These are phyloP conservation scores for Pogonus chalceus DNA, from an alignment of 1,140 invertebrate species.

Conservation along the genomic window DNA sequence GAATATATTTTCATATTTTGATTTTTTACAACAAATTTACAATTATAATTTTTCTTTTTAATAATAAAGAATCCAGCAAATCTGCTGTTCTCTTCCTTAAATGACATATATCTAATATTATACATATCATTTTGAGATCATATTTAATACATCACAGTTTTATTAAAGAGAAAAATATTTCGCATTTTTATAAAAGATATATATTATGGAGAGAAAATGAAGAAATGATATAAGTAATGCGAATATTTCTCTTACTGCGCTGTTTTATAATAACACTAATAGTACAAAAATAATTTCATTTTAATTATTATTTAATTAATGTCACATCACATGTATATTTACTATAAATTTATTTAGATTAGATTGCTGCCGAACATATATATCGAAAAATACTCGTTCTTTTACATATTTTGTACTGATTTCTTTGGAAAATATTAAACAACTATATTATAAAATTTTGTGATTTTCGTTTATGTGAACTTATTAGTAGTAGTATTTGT, in stretches of 20 bases:
- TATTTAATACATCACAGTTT: not conserved
- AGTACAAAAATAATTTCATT: too few species aligned
- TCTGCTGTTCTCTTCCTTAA: not conserved
- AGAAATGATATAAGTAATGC: too few species aligned
- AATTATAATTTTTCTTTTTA: slow-evolving; percentile 3
- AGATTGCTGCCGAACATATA: not conserved
- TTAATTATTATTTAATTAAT: too few species aligned
- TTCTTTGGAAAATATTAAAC: not conserved
- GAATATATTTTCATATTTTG: slow-evolving; percentile 3
- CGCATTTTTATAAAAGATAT: not conserved
- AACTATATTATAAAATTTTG: not conserved
- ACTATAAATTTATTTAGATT: too few species aligned
- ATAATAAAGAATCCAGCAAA: not conserved
- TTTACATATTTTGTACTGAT: not conserved
- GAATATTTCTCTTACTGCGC: too few species aligned
- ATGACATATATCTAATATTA: not conserved
- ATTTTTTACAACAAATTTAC: slow-evolving; percentile 8
- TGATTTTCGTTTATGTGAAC: not conserved
- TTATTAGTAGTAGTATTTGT: not conserved
- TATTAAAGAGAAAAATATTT: slow-evolving; percentile 3
- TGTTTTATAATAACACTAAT: too few species aligned
- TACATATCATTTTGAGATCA: slow-evolving; percentile 5
- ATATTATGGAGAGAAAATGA: too few species aligned
- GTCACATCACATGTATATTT: too few species aligned
- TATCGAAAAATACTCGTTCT: not conserved